Evolutionary conservation across 2,797 vertebrate species (phyloP).

Genomic region (Taenioides sp.): DNA sequence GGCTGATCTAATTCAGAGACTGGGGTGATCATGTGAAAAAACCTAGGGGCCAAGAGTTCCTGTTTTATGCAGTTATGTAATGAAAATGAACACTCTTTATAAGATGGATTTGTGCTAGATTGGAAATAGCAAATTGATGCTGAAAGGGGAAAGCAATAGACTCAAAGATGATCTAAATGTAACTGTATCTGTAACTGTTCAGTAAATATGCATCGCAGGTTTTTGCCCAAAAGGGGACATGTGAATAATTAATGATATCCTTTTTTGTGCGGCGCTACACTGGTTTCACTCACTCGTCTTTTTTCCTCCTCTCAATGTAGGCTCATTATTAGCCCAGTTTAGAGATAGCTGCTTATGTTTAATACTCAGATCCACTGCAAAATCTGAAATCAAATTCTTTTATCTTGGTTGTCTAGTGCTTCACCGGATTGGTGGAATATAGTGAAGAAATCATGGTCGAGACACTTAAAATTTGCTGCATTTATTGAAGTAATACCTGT

Average conservation of each 20-base stretch:
- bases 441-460: no score
- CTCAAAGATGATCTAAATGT: neutral
- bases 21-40: neutral
- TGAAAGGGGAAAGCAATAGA: neutral
- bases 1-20: neutral
- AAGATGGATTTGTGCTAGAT: neutral
- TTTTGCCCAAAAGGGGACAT: neutral
- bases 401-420: no score
- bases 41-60: slow-evolving; percentile 3
- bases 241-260: slow-evolving; percentile 2
- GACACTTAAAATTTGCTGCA: neutral
- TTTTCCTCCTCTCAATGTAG: neutral
- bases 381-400: neutral
- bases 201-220: slow-evolving; percentile 1
- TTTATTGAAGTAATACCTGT: neutral
- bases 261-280: slow-evolving; percentile 1
- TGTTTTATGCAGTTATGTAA: slow-evolving; percentile 11
- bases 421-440: no score
- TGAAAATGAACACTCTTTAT: neutral
- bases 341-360: slow-evolving; percentile 7
- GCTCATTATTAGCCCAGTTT: slow-evolving; percentile 9
- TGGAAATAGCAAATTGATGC: neutral
- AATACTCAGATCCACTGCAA: neutral
- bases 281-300: slow-evolving; percentile 3
- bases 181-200: neutral